Evolutionary conservation across 2,888 invertebrate species (phyloP).

Genomic region (Protodeltote pygarga): DNA sequence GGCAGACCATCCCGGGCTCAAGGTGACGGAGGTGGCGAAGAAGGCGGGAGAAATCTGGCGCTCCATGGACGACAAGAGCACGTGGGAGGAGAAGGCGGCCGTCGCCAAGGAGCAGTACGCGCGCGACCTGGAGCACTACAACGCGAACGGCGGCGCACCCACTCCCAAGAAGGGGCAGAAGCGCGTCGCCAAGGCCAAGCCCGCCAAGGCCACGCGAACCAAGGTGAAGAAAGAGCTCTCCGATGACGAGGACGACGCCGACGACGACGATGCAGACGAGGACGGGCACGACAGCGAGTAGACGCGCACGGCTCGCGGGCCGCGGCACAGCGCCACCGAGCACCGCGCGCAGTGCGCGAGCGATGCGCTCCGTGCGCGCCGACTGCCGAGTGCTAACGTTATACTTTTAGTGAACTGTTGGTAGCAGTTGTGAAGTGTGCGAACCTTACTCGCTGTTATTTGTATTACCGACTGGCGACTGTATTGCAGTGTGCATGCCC

Average conservation of each 20-base stretch:
- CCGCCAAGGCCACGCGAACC: conserved; percentile 41
- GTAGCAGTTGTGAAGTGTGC: conserved; percentile 6
- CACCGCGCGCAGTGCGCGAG: too few species aligned
- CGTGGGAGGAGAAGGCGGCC: conserved; percentile 94
- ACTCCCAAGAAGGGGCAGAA: conserved; percentile 78
- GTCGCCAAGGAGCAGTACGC: conserved; percentile 94
- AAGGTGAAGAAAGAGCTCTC: conserved; percentile 68
- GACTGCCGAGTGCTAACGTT: conserved; percentile 18
- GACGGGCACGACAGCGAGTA: conserved; percentile 80
- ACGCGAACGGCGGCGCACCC: conserved; percentile 88
- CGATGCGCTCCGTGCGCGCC: background rate
- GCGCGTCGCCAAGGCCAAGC: conserved; percentile 68
- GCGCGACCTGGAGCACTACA: conserved; percentile 93
- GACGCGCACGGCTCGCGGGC: conserved; percentile 1
- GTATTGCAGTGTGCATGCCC: conserved; percentile 12
- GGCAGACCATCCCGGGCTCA: conserved; percentile 93
- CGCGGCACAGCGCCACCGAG: too few species aligned
- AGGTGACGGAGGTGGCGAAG: conserved; percentile 95
- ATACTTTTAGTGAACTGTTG: conserved; percentile 30
- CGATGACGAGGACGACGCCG: conserved; percentile 82
- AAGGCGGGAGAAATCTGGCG: conserved; percentile 97
- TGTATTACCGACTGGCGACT: conserved; percentile 17
- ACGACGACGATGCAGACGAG: conserved; percentile 84
- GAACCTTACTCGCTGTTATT: conserved; percentile 22
- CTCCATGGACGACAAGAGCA: conserved; percentile 92